Evolutionary conservation across 2,113 vertebrate species (phyloP).

Genomic region (Typhlomys cinereus): DNA sequence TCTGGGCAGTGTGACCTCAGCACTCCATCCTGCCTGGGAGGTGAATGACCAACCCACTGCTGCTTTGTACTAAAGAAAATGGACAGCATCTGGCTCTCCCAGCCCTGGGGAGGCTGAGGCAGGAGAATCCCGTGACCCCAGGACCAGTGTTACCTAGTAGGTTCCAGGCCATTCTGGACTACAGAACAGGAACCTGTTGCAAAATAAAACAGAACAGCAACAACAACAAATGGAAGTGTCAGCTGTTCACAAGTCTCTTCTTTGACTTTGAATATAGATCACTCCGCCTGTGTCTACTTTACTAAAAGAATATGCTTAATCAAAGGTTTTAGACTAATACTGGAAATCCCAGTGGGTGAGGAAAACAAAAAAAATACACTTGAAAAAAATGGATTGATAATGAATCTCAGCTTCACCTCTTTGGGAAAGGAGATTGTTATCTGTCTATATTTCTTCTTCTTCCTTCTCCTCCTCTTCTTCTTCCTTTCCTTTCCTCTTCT

Average conservation of each 20-base stretch:
- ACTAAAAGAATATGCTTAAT: neutral
- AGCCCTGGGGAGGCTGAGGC: neutral
- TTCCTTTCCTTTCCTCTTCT: no score
- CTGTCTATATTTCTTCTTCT: neutral
- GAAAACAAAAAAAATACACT: neutral
- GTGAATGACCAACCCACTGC: no score
- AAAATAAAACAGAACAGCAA: no score
- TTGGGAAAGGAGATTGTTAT: neutral
- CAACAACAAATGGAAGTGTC: neutral
- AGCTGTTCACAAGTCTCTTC: neutral
- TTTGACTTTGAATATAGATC: neutral
- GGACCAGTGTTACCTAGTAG: neutral
- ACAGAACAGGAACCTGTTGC: neutral
- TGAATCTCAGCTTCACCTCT: neutral
- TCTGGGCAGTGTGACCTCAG: neutral
- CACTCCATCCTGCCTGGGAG: neutral
- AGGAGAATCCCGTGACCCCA: neutral
- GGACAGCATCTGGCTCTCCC: neutral
- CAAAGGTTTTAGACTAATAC: neutral
- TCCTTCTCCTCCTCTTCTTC: no score
- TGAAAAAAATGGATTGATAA: neutral
- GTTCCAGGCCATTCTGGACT: neutral
- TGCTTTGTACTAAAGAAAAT: neutral
- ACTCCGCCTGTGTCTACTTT: neutral
- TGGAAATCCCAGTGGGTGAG: neutral